Evolutionary conservation across 2,888 invertebrate species (phyloP).

Genomic region (Epirrhoe alternata): DNA sequence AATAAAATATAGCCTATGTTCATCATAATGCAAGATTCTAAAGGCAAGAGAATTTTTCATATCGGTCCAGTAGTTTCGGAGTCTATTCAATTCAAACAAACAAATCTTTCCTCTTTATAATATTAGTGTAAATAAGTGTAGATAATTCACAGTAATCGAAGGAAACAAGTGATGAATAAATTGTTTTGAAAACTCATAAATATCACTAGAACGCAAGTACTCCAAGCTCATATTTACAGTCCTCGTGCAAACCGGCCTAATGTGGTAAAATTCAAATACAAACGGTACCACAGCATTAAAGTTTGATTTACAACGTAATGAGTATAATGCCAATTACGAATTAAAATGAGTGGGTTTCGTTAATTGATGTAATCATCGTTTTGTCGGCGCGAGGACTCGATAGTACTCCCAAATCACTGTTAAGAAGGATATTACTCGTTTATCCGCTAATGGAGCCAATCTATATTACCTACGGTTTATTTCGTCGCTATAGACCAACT

Average conservation of each 20-base stretch:
- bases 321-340: constrained; percentile 44
- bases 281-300: constrained; percentile 41
- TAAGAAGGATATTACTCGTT: neutral
- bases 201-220: neutral
- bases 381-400: constrained; percentile 35
- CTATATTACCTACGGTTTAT: neutral
- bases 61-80: too few species aligned
- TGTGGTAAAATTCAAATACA: constrained; percentile 29
- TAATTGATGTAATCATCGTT: constrained; percentile 41
- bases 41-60: too few species aligned
- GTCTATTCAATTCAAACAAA: too few species aligned
- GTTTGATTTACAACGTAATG: constrained; percentile 44
- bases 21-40: too few species aligned
- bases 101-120: too few species aligned
- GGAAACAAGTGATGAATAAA: too few species aligned
- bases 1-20: too few species aligned
- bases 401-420: constrained; percentile 15
- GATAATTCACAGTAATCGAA: too few species aligned
- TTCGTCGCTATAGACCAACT: neutral
- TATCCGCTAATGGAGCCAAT: neutral
- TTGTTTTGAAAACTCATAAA: neutral
- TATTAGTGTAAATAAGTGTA: too few species aligned
- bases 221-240: too few species aligned
- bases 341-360: constrained; percentile 39
- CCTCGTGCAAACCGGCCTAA: constrained; percentile 14